A percentile compares a stretch with the other conserved stretches of the same genome.
These are phyloP conservation scores for Syritta pipiens DNA, from an alignment of 2,888 invertebrate genomes.

Conservation along the genomic window DNA sequence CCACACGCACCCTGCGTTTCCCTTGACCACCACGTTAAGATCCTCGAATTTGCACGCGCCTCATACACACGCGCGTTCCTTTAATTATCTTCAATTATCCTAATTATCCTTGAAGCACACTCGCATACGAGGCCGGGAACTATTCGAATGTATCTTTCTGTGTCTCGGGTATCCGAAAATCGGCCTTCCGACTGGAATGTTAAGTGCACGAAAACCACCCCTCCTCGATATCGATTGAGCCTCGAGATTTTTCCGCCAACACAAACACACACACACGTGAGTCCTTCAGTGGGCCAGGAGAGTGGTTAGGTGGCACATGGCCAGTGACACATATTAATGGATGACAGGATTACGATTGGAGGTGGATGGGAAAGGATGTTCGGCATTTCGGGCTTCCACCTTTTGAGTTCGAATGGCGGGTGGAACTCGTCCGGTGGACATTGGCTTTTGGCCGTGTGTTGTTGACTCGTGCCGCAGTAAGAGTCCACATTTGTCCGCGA, in stretches of 20 bases:
- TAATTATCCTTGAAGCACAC: constrained; percentile 18
- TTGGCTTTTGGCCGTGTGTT: too few relatives aligned
- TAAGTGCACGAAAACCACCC: constrained; percentile 12
- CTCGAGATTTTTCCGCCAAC: constrained; percentile 26
- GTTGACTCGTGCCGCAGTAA: not conserved
- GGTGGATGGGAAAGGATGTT: too few relatives aligned
- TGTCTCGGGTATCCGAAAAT: not conserved
- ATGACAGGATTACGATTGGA: constrained; percentile 5
- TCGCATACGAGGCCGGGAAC: not conserved
- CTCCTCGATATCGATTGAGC: constrained; percentile 6
- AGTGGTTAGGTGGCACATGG: constrained; percentile 23
- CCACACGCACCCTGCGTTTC: too few relatives aligned
- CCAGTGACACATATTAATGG: constrained; percentile 57
- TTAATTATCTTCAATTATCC: too few relatives aligned
- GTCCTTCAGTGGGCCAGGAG: constrained; percentile 7
- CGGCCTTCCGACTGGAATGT: constrained; percentile 16
- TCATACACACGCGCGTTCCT: too few relatives aligned
- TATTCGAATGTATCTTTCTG: not conserved
- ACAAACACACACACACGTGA: constrained; percentile 19
- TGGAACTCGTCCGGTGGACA: too few relatives aligned
- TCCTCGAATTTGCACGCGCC: too few relatives aligned
- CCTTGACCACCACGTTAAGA: too few relatives aligned
- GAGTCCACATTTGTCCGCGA: not conserved
- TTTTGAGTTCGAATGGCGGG: too few relatives aligned
- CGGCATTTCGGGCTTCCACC: too few relatives aligned